Percentiles rank a stretch among this genome's conserved stretches.
phyloP scores from a whole-genome alignment of 1,140 invertebrate genomes.

The Leptinotarsa undecemlineata region DNA sequence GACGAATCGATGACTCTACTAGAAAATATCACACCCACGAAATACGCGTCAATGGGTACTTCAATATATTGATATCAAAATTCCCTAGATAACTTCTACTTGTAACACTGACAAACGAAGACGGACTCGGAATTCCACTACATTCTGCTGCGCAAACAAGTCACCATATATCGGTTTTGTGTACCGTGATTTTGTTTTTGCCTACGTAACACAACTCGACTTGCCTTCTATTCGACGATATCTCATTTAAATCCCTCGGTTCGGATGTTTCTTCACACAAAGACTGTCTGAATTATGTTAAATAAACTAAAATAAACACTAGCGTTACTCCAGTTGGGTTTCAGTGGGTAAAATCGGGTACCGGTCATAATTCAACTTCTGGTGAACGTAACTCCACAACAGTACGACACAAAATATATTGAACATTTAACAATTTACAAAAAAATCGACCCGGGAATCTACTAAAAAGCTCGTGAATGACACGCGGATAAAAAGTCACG shows the following conservation, averaged over 20 bases:
- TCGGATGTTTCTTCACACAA: neutral
- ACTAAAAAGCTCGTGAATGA: no score
- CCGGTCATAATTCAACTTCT: neutral
- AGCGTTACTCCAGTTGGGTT: slow-evolving; percentile 19
- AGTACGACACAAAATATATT: neutral
- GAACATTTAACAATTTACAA: neutral
- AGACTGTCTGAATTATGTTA: slow-evolving; percentile 3
- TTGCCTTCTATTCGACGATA: slow-evolving; percentile 37
- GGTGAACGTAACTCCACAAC: neutral
- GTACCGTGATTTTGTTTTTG: no score
- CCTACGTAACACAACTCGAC: slow-evolving; percentile 18
- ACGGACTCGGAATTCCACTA: no score
- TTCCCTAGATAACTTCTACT: neutral
- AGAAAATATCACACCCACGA: slow-evolving; percentile 31
- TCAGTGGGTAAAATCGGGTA: slow-evolving; percentile 24
- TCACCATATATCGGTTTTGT: no score
- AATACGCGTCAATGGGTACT: neutral
- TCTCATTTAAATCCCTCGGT: slow-evolving; percentile 9
- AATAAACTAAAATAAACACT: slow-evolving; percentile 19
- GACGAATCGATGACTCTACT: slow-evolving; percentile 30
- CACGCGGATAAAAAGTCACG: no score
- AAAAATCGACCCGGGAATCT: neutral
- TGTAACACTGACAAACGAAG: no score
- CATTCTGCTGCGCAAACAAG: no score
- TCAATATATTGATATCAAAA: slow-evolving; percentile 25